phyloP scores from a whole-genome alignment of 1,140 invertebrate species.

The Danaus melanippus region DNA sequence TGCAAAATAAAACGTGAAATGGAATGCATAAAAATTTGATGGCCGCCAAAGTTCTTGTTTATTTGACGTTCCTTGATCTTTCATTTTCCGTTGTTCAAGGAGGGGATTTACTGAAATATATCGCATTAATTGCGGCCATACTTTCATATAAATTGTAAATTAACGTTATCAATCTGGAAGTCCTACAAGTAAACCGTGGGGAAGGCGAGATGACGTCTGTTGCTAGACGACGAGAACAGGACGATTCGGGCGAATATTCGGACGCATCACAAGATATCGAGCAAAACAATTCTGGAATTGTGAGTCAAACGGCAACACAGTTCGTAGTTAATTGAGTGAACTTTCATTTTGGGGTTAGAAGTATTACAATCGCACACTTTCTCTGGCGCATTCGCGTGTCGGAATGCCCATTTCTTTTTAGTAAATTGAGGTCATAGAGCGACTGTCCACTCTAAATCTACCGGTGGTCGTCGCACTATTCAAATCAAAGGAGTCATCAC shows the following conservation, averaged over 20 bases:
- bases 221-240: constrained; percentile 57
- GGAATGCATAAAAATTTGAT: constrained; percentile 45
- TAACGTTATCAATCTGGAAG: constrained; percentile 59
- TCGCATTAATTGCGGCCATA: constrained; percentile 29
- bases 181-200: constrained; percentile 54
- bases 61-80: constrained; percentile 63
- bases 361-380: constrained; percentile 56
- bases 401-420: constrained; percentile 68
- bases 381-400: constrained; percentile 61
- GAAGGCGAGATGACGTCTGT: constrained; percentile 66
- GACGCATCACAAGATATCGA: constrained; percentile 67
- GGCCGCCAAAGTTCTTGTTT: constrained; percentile 63
- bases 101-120: constrained; percentile 44
- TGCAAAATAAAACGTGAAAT: constrained; percentile 26
- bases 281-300: constrained; percentile 60
- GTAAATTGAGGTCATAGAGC: constrained; percentile 62
- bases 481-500: too few species aligned
- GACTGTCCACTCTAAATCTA: constrained; percentile 44
- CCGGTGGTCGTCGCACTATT: constrained; percentile 17
- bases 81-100: constrained; percentile 47
- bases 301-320: constrained; percentile 42
- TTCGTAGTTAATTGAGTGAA: constrained; percentile 32
- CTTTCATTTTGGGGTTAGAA: constrained; percentile 65
- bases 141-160: constrained; percentile 31
- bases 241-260: constrained; percentile 66